Percentiles rank a stretch among this genome's conserved stretches.
These are phyloP conservation scores for Temnothorax nylanderi DNA, from an alignment of 1,140 invertebrate genomes.

Conservation along the genomic window DNA sequence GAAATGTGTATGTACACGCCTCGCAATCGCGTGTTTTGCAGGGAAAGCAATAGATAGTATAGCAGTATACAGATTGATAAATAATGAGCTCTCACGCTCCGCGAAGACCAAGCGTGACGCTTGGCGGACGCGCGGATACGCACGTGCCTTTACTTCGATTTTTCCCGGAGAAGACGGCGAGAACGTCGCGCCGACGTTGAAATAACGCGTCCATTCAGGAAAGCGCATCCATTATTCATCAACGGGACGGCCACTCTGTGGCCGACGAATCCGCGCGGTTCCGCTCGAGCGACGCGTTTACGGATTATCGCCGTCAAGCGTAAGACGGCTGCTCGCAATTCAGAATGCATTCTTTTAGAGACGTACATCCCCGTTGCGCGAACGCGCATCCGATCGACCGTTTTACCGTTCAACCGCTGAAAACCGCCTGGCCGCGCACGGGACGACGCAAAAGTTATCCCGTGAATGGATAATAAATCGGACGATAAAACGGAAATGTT, in stretches of 20 bases:
- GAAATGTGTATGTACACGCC: background rate
- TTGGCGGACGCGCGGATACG: background rate
- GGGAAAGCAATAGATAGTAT: too few species aligned
- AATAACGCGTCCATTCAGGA: slow-evolving; percentile 26
- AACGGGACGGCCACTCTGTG: background rate
- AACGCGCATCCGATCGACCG: background rate
- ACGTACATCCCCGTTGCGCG: background rate
- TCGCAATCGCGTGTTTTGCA: background rate
- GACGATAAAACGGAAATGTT: background rate
- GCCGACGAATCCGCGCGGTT: background rate
- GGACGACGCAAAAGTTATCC: background rate
- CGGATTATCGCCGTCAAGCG: slow-evolving; percentile 25
- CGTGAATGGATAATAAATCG: background rate
- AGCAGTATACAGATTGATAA: background rate
- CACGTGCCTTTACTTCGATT: background rate
- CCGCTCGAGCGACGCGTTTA: slow-evolving; percentile 27
- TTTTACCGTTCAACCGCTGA: slow-evolving; percentile 2
- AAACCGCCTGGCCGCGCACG: background rate
- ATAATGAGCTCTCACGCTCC: slow-evolving; percentile 2
- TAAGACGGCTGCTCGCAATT: slow-evolving; percentile 22
- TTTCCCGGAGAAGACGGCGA: background rate
- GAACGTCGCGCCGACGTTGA: background rate
- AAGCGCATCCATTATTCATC: slow-evolving; percentile 34
- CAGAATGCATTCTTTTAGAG: background rate
- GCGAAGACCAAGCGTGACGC: slow-evolving; percentile 15